Conservation (phyloP, 30 jellyfish, hydroid and myxozoan species). For the Chrysaora quinquecirrha region DNA sequence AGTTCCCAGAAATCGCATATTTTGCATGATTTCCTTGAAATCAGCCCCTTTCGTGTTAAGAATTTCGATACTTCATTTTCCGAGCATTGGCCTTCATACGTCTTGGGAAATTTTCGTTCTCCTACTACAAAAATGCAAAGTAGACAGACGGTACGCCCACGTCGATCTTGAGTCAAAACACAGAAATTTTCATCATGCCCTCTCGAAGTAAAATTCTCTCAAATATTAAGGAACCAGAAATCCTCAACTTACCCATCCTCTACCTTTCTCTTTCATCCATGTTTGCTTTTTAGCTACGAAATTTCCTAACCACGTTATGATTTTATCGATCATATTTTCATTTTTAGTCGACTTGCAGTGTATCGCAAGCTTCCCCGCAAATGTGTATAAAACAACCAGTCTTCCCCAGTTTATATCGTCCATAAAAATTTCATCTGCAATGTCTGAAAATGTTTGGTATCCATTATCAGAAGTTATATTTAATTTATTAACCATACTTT, state of each 20-base stretch:
- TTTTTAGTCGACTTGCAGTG: slow-evolving; percentile 72
- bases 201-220: too few species aligned
- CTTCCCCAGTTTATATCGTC: slow-evolving; percentile 98
- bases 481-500: slow-evolving; percentile 92
- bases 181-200: too few species aligned
- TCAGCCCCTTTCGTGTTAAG: too few species aligned
- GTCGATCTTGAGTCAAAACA: too few species aligned
- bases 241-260: slow-evolving; percentile 93
- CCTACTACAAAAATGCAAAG: too few species aligned
- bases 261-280: slow-evolving; percentile 96
- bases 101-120: too few species aligned
- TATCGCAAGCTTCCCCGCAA: slow-evolving; percentile 93
- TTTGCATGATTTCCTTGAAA: too few species aligned
- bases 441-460: slow-evolving; percentile 74
- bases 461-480: slow-evolving; percentile 83
- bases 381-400: slow-evolving; percentile 88
- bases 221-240: too few species aligned
- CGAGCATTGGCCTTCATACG: too few species aligned
- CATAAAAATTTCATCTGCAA: slow-evolving; percentile 86
- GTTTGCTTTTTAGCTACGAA: slow-evolving; percentile 73
- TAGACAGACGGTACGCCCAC: too few species aligned
- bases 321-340: slow-evolving; percentile 85
- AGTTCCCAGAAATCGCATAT: too few species aligned
- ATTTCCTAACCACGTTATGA: slow-evolving; percentile 84
- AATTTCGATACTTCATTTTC: too few species aligned